Conservation (phyloP, 2,113 vertebrate genomes). For the Trogon melanurus region DNA sequence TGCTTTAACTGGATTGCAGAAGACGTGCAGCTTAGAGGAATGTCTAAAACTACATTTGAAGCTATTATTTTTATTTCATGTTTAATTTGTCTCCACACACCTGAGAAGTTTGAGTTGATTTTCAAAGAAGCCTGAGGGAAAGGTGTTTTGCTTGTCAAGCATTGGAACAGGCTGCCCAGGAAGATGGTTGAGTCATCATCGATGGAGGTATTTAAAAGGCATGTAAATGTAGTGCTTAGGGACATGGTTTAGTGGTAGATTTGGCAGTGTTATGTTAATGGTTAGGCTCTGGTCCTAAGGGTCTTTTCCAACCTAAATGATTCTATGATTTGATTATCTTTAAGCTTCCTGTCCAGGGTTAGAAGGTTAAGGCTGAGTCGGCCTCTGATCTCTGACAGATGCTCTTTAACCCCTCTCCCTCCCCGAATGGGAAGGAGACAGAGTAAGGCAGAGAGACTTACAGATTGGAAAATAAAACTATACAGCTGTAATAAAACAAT, state of each 20-base stretch:
- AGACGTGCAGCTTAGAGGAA: not conserved
- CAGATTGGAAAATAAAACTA: too few species aligned
- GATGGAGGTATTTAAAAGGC: not conserved
- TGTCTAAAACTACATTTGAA: not conserved
- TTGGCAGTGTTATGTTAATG: not conserved
- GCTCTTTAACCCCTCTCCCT: too few species aligned
- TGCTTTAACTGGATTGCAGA: not conserved
- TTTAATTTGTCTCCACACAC: not conserved
- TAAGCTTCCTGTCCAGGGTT: not conserved
- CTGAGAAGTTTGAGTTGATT: not conserved
- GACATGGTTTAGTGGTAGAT: not conserved
- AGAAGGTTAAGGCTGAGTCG: too few species aligned
- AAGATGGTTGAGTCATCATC: not conserved
- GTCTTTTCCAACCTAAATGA: not conserved
- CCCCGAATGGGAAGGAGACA: too few species aligned
- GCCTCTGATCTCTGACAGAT: too few species aligned
- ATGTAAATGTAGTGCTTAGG: not conserved
- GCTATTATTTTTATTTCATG: not conserved
- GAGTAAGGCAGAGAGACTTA: too few species aligned
- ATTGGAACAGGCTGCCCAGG: not conserved
- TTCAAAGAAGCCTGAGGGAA: not conserved
- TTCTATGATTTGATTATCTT: not conserved
- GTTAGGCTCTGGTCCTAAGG: not conserved
- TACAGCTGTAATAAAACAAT: too few species aligned
- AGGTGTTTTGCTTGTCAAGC: not conserved